Evolutionary conservation across 2,113 vertebrate species (phyloP).

Genomic region (Mionectes macconnelli): DNA sequence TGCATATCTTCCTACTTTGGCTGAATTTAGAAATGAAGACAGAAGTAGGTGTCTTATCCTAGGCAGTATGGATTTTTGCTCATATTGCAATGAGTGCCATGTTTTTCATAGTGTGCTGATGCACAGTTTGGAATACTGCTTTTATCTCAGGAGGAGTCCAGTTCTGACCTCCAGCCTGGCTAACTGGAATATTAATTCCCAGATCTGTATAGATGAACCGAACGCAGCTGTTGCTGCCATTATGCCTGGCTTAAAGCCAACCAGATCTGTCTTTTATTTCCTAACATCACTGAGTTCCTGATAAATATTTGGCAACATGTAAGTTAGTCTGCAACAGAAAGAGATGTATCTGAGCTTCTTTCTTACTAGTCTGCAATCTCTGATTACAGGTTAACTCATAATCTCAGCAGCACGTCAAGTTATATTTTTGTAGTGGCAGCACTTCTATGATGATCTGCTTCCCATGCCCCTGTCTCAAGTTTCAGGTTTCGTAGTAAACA

Average conservation of each 20-base stretch:
- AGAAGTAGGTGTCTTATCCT: background rate
- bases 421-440: background rate
- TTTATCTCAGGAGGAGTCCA: background rate
- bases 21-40: background rate
- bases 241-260: background rate
- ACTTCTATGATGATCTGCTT: background rate
- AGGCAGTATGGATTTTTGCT: background rate
- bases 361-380: background rate
- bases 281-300: background rate
- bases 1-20: fast-evolving
- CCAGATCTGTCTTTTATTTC: background rate
- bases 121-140: background rate
- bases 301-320: background rate
- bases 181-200: background rate
- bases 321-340: background rate
- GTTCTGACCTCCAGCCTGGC: background rate
- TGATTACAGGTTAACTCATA: background rate
- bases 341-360: background rate
- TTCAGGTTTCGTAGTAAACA: background rate
- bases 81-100: background rate
- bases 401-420: background rate
- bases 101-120: background rate
- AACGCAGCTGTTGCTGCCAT: background rate
- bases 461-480: background rate
- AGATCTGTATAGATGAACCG: background rate